These are phyloP conservation scores for Lophochroa leadbeateri DNA, from an alignment of 2,113 vertebrate genomes.

Conservation along the genomic window DNA sequence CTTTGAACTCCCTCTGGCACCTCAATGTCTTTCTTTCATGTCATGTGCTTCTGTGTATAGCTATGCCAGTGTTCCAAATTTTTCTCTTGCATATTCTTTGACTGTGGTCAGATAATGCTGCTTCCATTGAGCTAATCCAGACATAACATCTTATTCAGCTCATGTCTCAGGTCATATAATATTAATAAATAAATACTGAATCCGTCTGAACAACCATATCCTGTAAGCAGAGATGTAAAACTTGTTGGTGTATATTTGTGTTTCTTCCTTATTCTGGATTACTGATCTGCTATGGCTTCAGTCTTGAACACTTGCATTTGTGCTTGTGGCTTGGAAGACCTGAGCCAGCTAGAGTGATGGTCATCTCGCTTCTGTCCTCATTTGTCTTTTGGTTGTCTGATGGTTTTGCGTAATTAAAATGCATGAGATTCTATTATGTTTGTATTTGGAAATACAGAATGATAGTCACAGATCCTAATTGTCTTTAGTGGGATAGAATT, in stretches of 20 bases:
- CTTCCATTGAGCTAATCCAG: neutral
- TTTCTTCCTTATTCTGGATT: neutral
- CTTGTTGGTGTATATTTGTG: accelerated
- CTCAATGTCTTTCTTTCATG: neutral
- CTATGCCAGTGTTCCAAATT: neutral
- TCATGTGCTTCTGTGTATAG: neutral
- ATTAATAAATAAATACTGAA: neutral
- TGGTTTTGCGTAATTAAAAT: neutral
- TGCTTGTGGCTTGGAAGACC: neutral
- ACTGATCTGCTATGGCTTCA: neutral
- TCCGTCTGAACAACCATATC: neutral
- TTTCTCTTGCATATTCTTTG: neutral
- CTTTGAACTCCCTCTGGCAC: neutral
- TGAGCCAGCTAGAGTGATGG: neutral
- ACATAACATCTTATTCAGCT: neutral
- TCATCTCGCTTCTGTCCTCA: neutral
- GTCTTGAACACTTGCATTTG: neutral
- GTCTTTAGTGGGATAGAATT: neutral
- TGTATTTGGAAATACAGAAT: neutral
- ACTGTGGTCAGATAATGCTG: accelerated
- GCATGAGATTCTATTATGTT: neutral
- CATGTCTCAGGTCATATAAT: neutral
- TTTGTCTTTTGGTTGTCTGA: neutral
- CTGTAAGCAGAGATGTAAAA: neutral
- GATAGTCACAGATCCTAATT: neutral